Percentiles rank a stretch among this genome's conserved stretches.
Evolutionary conservation across 2,797 vertebrate genomes (phyloP).

Genomic region (Dromococcyx pavoninus): DNA sequence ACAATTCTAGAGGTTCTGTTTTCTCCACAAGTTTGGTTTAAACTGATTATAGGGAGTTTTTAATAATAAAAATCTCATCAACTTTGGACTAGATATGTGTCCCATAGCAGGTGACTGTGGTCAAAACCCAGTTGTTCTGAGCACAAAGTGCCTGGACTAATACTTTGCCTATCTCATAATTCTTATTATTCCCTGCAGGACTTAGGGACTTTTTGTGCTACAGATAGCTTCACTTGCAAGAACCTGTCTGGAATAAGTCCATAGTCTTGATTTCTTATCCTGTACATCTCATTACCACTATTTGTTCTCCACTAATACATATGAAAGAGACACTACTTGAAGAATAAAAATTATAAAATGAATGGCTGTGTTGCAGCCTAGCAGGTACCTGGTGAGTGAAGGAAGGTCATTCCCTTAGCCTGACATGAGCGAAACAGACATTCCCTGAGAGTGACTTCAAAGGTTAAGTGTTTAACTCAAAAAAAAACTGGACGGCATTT

Average conservation of each 20-base stretch:
- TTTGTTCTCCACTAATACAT: neutral
- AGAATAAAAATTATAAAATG: neutral
- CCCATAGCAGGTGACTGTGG: neutral
- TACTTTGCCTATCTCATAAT: neutral
- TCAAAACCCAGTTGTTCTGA: neutral
- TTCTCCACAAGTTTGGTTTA: neutral
- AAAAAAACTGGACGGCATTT: neutral
- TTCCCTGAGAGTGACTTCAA: neutral
- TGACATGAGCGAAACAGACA: neutral
- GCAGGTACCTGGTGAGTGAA: fast-evolving
- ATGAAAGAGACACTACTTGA: neutral
- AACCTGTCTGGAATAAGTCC: neutral
- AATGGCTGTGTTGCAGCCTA: neutral
- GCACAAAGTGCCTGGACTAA: neutral
- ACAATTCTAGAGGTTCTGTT: neutral
- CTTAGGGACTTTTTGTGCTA: neutral
- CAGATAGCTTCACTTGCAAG: neutral
- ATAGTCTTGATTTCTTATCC: neutral
- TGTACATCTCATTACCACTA: neutral
- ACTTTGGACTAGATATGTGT: neutral
- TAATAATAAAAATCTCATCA: neutral
- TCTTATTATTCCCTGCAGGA: neutral
- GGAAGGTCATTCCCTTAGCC: neutral
- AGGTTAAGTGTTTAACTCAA: neutral
- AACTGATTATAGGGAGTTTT: neutral